Evolutionary conservation across 2,797 vertebrate species (phyloP), one percentile per base, ranked within the genome.

Genomic region (Pseudochaenichthys georgianus): DNA sequence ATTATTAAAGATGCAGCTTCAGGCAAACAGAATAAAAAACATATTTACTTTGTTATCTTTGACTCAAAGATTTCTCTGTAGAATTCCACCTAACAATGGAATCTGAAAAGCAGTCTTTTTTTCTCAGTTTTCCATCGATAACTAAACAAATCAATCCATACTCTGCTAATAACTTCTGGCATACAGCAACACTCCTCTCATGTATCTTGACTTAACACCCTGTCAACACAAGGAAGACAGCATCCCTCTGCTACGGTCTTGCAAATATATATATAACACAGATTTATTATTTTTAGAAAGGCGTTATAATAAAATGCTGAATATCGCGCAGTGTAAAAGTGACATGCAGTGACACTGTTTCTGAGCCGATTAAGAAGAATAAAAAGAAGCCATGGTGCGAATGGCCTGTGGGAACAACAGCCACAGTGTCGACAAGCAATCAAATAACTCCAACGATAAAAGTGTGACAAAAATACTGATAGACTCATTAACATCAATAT

Each of bases 1-100:
- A 87, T 89, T 81, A 88, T 84, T 84, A 73, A 86, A 66, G 34
- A 57, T 3, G 52, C 34, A 55, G 68, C 60, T 68, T 50, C 16
- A 10, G 64, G 82, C 3, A 1, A 64, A 53, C 7, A 2, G 23
- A 21, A 38, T 43, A 9, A 69, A 41, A 21, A 15, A 28, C 28
- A 19, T 60, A 53, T 55, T 42, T 55, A 5, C 52, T 55, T 28
- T 55, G 12, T 12, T 19, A 45, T 55, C n/a, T 52, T 19, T 70
- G n/a, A 59, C 34, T 55, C 45, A 31, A 41, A 31, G 2, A 60
- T 38, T 16, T 71, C 43, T 52, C n/a, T 45, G 31, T 13, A 52
- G 55, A 70, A 59, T 53, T 69, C 16, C 17, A 21, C 13, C 6
- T 0, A 3, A 1, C 0, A 3, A 13, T 2, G 1, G 9, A 3